These are phyloP conservation scores for Sinonovacula constricta DNA, from an alignment of 1,140 invertebrate genomes.

Conservation along the genomic window DNA sequence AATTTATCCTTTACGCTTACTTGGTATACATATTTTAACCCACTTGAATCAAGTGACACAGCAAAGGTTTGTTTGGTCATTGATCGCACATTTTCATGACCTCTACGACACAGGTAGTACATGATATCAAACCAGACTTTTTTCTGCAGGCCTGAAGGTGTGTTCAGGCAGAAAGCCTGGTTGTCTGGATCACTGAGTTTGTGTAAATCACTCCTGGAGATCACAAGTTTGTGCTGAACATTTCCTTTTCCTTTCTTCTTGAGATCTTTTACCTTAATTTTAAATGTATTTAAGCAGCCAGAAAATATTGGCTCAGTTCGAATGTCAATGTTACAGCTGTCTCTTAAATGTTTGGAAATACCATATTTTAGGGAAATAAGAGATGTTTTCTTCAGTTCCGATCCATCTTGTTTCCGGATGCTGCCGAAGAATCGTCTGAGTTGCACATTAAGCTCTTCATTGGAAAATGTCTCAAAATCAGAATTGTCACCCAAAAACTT, in stretches of 20 bases:
- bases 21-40: slow-evolving; percentile 29
- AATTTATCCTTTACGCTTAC: slow-evolving; percentile 41
- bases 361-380: slow-evolving; percentile 12
- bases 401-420: slow-evolving; percentile 7
- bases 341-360: not conserved
- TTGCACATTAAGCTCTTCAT: slow-evolving; percentile 4
- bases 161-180: not conserved
- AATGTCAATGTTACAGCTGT: slow-evolving; percentile 16
- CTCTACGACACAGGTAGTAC: slow-evolving; percentile 22
- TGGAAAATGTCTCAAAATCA: slow-evolving; percentile 4
- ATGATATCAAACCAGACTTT: slow-evolving; percentile 49
- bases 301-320: slow-evolving; percentile 10
- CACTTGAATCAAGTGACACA: not conserved
- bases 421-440: not conserved
- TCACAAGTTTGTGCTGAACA: slow-evolving; percentile 11
- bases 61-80: slow-evolving; percentile 38
- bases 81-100: slow-evolving; percentile 32
- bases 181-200: not conserved
- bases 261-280: not conserved
- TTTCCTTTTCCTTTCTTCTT: slow-evolving; percentile 6
- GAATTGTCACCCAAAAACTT: slow-evolving; percentile 4
- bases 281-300: not conserved
- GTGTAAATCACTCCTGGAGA: not conserved
- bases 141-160: slow-evolving; percentile 26
- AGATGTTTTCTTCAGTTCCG: slow-evolving; percentile 9